Evolutionary conservation across 2,888 invertebrate species (phyloP).

Genomic region (Diaprepes abbreviatus): DNA sequence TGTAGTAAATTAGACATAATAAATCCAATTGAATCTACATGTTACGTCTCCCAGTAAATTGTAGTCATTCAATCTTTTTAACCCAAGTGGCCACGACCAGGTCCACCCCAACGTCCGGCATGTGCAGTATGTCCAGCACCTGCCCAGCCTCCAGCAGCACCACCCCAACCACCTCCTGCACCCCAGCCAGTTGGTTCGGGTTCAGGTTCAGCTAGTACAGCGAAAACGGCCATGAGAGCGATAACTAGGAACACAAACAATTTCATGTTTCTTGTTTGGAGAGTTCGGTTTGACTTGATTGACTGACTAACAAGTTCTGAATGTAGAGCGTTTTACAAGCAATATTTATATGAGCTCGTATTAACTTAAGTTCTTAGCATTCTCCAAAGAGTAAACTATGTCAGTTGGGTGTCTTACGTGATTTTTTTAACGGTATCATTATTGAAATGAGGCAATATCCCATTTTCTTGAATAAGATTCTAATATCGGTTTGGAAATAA

Average conservation of each 20-base stretch:
- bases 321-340: neutral
- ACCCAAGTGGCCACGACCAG: constrained; percentile 21
- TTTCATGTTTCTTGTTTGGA: constrained; percentile 49
- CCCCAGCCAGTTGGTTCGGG: constrained; percentile 20
- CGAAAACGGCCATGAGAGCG: constrained; percentile 49
- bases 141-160: constrained; percentile 40
- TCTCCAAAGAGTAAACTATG: too few relatives aligned
- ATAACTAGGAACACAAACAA: constrained; percentile 50
- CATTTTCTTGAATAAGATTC: too few relatives aligned
- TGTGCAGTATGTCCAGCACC: constrained; percentile 13
- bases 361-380: neutral
- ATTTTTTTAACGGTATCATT: neutral
- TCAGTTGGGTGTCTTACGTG: neutral
- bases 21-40: constrained; percentile 19
- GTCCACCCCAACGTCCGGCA: constrained; percentile 18
- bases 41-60: constrained; percentile 17
- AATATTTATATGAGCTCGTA: neutral
- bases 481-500: too few relatives aligned
- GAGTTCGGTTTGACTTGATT: constrained; percentile 3
- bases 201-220: constrained; percentile 39
- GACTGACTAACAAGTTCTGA: constrained; percentile 6
- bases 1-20: constrained; percentile 4
- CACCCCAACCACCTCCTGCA: constrained; percentile 27
- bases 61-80: constrained; percentile 7
- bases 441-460: neutral